Base-by-base conservation (phyloP, 2,797 vertebrate species). In the Calcarius lapponicus region DNA sequence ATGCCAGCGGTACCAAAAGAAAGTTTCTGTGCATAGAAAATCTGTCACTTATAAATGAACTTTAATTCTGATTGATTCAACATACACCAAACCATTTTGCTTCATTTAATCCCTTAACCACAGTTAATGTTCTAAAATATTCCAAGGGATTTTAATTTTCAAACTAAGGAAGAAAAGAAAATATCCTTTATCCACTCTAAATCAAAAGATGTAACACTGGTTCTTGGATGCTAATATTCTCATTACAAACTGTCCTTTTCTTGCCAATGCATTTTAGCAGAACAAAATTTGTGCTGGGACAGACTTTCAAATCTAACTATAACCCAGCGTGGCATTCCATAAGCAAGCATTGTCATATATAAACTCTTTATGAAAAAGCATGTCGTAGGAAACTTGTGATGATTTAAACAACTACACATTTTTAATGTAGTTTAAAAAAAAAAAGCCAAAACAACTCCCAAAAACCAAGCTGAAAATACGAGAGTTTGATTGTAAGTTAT, bases 41-140 rank as follows among this genome's bases (percentile, higher is more conserved):
- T 34, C 88, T 96, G 90, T 88, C 97, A 92, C 24, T 95, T 93
- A 48, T 15, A 96, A 97, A 88, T 28, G 7, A 93, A 88, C 60
- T 79, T 95, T 91, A 97, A 97, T 93, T 95, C 74, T 96, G 96
- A 98, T 95, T 95, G 97, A 97, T 95, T 97, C 93, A 94, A 90
- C 78, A 75, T 38, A 95, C 45, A 93, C 64, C 58, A 97, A 88
- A 93, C 64, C 28, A 92, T 95, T 97, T 96, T 92, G 88, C 87
- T 96, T 96, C 86, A 76, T 31, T 96, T 97, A 94, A 97, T 97
- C 79, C 86, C 90, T 95, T 94, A 96, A 96, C 80, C 13, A 74
- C 69, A 84, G 88, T 51, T 97, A 97, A 97, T 70, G 58, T 65
- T 60, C 61, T 93, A 94, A 97, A 96, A 90, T 74, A 94, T 95